These are phyloP conservation scores for Oryctolagus cuniculus DNA, from an alignment of 2,113 vertebrate species.

Conservation along the genomic window DNA sequence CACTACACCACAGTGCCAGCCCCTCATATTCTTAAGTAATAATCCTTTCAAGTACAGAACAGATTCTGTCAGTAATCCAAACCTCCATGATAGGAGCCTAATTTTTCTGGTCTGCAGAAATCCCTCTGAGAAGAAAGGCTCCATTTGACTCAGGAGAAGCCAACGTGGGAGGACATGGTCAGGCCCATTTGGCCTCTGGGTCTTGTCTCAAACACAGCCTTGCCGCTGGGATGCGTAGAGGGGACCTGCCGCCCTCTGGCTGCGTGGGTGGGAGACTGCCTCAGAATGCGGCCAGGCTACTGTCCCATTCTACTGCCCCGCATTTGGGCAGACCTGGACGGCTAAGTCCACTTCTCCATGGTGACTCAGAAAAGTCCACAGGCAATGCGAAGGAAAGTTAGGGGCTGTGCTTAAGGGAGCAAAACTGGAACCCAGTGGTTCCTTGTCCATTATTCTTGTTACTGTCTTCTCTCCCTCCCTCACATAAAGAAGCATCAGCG, in stretches of 20 bases:
- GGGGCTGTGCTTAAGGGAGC: not conserved
- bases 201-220: not conserved
- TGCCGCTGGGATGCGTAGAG: not conserved
- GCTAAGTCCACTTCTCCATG: not conserved
- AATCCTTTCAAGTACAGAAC: constrained; percentile 39
- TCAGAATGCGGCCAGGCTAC: not conserved
- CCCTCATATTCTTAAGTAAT: not conserved
- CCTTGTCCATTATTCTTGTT: not conserved
- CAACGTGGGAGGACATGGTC: not conserved
- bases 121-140: not conserved
- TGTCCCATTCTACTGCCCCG: not conserved
- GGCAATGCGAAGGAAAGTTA: not conserved
- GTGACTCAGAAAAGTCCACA: not conserved
- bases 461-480: not conserved
- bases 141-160: not conserved
- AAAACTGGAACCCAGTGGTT: not conserved
- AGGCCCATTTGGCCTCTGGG: not conserved
- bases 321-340: not conserved
- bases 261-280: not conserved
- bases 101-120: not conserved
- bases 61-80: constrained; percentile 44
- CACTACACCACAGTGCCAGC: no score
- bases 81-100: not conserved
- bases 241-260: not conserved
- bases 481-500: not conserved